Percentiles rank a stretch among this genome's conserved stretches.
Evolutionary conservation across 2,888 invertebrate genomes (phyloP).

Genomic region (Mactromeris polynyma): DNA sequence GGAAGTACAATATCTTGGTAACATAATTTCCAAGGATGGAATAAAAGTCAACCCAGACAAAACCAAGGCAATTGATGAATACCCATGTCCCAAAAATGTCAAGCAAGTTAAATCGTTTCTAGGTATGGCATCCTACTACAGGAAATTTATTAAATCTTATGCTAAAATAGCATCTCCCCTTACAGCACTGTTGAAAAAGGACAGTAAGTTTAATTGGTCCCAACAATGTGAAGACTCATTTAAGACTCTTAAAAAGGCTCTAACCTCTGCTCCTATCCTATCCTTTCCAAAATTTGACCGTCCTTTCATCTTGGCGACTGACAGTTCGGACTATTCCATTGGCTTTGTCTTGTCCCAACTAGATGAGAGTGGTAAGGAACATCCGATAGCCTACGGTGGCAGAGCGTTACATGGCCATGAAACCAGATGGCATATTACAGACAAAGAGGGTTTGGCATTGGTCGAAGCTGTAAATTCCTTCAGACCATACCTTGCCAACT

Average conservation of each 20-base stretch:
- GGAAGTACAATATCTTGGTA: slow-evolving; percentile 61
- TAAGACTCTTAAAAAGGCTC: slow-evolving; percentile 36
- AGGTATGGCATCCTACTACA: neutral
- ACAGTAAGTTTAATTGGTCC: slow-evolving; percentile 61
- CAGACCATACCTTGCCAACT: slow-evolving; percentile 54
- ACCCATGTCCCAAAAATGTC: neutral
- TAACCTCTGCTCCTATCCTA: slow-evolving; percentile 48
- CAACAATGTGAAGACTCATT: slow-evolving; percentile 43
- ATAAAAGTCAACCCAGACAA: slow-evolving; percentile 57
- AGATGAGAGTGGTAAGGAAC: slow-evolving; percentile 37
- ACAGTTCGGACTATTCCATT: slow-evolving; percentile 56
- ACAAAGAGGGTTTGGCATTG: slow-evolving; percentile 68
- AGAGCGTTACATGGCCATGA: slow-evolving; percentile 51
- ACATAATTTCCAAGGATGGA: slow-evolving; percentile 65
- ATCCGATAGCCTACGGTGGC: slow-evolving; percentile 62
- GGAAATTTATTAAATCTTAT: slow-evolving; percentile 41
- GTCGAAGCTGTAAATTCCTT: slow-evolving; percentile 63
- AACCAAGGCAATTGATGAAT: neutral
- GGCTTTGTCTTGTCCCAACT: slow-evolving; percentile 59
- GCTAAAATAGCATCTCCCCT: slow-evolving; percentile 64
- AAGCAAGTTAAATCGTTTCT: neutral
- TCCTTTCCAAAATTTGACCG: slow-evolving; percentile 55
- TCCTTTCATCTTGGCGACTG: slow-evolving; percentile 53
- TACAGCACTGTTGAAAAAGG: slow-evolving; percentile 59
- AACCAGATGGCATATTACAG: slow-evolving; percentile 57